phyloP scores from a whole-genome alignment of 2,888 invertebrate species.

The Andrena trimmerana region DNA sequence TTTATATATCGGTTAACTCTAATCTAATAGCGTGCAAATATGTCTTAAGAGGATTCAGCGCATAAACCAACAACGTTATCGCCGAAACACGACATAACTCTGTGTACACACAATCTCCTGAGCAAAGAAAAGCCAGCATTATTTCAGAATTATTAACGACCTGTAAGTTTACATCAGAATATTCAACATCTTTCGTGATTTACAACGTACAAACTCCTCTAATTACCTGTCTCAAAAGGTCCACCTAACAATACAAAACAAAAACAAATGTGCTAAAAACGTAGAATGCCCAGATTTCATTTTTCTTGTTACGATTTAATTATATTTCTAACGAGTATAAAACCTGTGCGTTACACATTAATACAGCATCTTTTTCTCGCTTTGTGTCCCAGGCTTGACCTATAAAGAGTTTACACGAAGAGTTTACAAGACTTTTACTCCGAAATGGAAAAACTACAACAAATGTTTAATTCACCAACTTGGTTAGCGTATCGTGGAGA shows the following conservation, averaged over 20 bases:
- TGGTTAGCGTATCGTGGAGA: neutral
- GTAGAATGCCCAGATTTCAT: neutral
- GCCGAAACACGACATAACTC: constrained; percentile 38
- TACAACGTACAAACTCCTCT: neutral
- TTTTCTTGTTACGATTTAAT: neutral
- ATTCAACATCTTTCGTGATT: constrained; percentile 3
- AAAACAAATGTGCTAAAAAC: neutral
- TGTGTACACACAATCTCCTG: constrained; percentile 33
- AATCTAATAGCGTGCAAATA: constrained; percentile 55
- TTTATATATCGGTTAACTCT: constrained; percentile 44
- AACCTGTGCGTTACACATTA: neutral
- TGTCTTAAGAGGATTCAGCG: constrained; percentile 49
- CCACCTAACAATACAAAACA: neutral
- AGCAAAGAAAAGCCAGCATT: constrained; percentile 43
- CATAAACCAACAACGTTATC: constrained; percentile 52
- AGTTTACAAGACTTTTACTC: neutral
- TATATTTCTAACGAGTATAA: neutral
- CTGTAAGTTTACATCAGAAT: constrained; percentile 18
- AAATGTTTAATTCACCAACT: neutral
- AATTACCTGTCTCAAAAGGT: constrained; percentile 5
- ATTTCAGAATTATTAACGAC: constrained; percentile 51
- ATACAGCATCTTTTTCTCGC: neutral
- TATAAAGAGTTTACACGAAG: neutral
- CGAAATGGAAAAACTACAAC: neutral
- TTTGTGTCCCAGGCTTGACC: neutral